These are phyloP conservation scores for Hippocampus zosterae DNA, from an alignment of 2,113 vertebrate species.

Conservation along the genomic window DNA sequence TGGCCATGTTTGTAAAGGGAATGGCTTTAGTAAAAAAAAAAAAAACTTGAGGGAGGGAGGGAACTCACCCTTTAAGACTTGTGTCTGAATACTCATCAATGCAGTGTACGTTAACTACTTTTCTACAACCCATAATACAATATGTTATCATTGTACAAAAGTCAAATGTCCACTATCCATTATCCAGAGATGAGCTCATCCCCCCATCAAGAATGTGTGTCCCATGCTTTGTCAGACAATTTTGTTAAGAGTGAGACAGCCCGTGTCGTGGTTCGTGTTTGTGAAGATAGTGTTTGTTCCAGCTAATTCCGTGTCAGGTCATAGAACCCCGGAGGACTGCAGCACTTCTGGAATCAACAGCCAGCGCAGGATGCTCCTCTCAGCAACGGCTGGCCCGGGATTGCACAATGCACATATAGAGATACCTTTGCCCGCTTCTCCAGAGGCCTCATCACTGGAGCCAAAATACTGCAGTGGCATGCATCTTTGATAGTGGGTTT, in stretches of 20 bases:
- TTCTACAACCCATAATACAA: background rate
- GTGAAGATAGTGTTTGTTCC: constrained; percentile 32
- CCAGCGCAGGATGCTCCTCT: constrained; percentile 22
- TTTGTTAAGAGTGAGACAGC: constrained; percentile 26
- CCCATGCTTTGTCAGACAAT: constrained; percentile 34
- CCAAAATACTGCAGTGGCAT: constrained; percentile 55
- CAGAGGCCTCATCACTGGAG: constrained; percentile 58
- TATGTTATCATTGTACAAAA: constrained; percentile 24
- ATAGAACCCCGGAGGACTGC: constrained; percentile 27
- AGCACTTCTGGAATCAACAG: constrained; percentile 35
- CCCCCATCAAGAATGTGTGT: constrained; percentile 29
- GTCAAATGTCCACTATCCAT: constrained; percentile 18
- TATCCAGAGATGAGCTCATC: constrained; percentile 34
- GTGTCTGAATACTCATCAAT: background rate
- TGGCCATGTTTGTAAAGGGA: too few species aligned
- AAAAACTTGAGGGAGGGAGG: too few species aligned
- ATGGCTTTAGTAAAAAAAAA: too few species aligned
- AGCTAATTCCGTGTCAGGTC: constrained; percentile 45
- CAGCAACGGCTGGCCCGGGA: constrained; percentile 21
- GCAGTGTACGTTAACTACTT: background rate
- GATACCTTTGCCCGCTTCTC: constrained; percentile 41
- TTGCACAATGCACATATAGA: constrained; percentile 23
- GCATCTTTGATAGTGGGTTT: constrained; percentile 59
- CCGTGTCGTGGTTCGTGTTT: background rate
- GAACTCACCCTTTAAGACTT: background rate